Evolutionary conservation across 2,888 invertebrate genomes (phyloP).

Genomic region (Barypeithes pellucidus): DNA sequence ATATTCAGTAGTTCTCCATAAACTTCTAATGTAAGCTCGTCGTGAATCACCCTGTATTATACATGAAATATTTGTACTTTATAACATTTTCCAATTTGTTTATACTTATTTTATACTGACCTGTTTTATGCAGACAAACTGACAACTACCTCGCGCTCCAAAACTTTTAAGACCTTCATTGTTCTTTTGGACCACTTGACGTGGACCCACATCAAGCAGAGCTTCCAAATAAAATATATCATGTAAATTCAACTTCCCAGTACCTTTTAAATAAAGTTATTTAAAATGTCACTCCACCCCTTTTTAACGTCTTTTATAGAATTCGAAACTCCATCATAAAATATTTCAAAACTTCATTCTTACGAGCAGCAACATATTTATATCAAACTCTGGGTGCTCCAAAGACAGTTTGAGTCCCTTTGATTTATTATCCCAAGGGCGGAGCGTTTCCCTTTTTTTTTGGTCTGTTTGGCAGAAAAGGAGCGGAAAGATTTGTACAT

Average conservation of each 20-base stretch:
- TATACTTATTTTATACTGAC: too few species aligned
- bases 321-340: constrained; percentile 35
- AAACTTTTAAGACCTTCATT: constrained; percentile 5
- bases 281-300: background rate
- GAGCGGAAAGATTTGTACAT: constrained; percentile 29
- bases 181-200: background rate
- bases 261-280: constrained; percentile 7
- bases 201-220: background rate
- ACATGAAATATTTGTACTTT: too few species aligned
- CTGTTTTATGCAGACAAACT: background rate
- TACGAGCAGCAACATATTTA: constrained; percentile 41
- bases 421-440: constrained; percentile 49
- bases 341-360: constrained; percentile 30
- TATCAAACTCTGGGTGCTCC: constrained; percentile 41
- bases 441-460: constrained; percentile 41
- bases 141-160: background rate
- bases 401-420: constrained; percentile 48
- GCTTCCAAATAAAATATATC: background rate
- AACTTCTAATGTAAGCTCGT: too few species aligned
- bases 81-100: too few species aligned
- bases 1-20: too few species aligned
- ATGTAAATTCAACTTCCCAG: background rate
- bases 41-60: too few species aligned
- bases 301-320: constrained; percentile 24
- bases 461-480: constrained; percentile 37